phyloP scores from a whole-genome alignment of 2,888 invertebrate species.

The Holacanthella duospinosa region DNA sequence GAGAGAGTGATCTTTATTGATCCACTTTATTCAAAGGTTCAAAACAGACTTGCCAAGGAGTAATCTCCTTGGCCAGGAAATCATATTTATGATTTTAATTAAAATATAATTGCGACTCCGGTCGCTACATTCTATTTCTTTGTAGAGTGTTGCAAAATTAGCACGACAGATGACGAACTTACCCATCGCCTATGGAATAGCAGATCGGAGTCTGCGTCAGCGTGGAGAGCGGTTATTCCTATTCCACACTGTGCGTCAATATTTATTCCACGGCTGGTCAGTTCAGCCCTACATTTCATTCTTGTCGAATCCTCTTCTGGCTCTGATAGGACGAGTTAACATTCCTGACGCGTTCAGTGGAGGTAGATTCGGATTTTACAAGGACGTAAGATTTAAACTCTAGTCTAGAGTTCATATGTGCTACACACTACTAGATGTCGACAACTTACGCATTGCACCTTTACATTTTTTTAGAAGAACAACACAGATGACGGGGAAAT shows the following conservation, averaged over 20 bases:
- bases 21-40: no score
- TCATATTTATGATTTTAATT: no score
- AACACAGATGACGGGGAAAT: conserved; percentile 36
- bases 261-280: conserved; percentile 35
- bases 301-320: conserved; percentile 28
- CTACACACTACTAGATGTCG: background rate
- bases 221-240: conserved; percentile 34
- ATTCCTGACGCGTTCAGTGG: conserved; percentile 31
- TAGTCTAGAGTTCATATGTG: background rate
- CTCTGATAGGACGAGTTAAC: conserved; percentile 27
- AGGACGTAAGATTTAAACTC: conserved; percentile 26
- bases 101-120: no score
- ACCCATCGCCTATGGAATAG: conserved; percentile 20
- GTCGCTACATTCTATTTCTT: no score
- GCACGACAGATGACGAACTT: conserved; percentile 18
- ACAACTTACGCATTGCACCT: background rate
- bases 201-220: conserved; percentile 33
- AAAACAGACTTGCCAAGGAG: no score
- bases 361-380: conserved; percentile 35
- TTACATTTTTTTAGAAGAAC: conserved; percentile 27
- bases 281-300: conserved; percentile 33
- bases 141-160: conserved; percentile 17
- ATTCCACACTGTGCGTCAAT: conserved; percentile 32
- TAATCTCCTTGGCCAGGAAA: no score
- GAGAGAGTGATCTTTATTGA: no score